Conservation (phyloP, 2,113 vertebrate genomes). For the Xerus inauris region DNA sequence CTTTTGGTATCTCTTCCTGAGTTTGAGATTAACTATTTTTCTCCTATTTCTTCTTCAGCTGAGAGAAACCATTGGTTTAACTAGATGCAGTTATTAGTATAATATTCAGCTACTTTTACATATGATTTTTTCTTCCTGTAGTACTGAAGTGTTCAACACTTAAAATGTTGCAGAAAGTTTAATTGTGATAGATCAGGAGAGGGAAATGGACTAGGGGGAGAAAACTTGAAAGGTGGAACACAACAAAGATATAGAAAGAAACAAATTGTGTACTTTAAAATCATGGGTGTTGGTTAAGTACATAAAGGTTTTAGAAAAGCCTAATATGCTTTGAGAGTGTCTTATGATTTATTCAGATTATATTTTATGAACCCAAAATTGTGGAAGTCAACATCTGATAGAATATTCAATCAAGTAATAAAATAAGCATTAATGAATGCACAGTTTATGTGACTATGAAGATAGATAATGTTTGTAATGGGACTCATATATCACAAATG, state of each 20-base stretch:
- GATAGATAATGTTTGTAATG: slow-evolving; percentile 14
- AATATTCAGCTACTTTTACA: slow-evolving; percentile 39
- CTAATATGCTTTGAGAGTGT: neutral
- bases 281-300: neutral
- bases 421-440: neutral
- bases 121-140: slow-evolving; percentile 12
- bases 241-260: neutral
- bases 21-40: slow-evolving; percentile 12
- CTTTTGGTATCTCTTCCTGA: slow-evolving; percentile 40
- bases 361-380: neutral
- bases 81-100: slow-evolving; percentile 12
- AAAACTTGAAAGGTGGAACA: neutral
- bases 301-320: slow-evolving; percentile 37
- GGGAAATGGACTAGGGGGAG: neutral
- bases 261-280: slow-evolving; percentile 24
- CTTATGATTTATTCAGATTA: slow-evolving; percentile 23
- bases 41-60: neutral
- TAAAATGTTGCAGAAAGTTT: neutral
- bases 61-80: neutral
- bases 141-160: neutral
- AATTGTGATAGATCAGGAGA: neutral
- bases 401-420: neutral
- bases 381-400: slow-evolving; percentile 27
- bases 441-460: neutral
- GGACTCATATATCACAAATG: neutral